phyloP scores from a whole-genome alignment of 2,888 invertebrate species.

The Keiferia lycopersicella region DNA sequence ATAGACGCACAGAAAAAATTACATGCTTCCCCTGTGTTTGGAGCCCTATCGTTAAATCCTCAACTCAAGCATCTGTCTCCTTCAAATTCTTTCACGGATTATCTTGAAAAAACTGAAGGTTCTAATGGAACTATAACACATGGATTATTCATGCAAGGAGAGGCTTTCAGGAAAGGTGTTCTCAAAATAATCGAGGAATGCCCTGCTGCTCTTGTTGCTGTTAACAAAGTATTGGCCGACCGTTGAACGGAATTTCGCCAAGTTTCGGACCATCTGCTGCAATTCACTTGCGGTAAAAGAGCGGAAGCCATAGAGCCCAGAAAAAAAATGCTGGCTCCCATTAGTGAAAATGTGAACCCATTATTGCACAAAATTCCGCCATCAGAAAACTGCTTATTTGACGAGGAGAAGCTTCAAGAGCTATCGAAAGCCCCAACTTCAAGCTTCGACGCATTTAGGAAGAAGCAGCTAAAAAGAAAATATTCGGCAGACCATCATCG shows the following conservation, averaged over 20 bases:
- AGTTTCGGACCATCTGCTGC: conserved; percentile 29
- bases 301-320: conserved; percentile 28
- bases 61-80: conserved; percentile 9
- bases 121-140: conserved; percentile 26
- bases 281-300: conserved; percentile 30
- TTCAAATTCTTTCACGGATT: not conserved
- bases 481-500: not conserved
- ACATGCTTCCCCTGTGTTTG: conserved; percentile 30
- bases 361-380: not conserved
- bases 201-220: not conserved
- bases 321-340: not conserved
- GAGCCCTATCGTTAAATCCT: conserved; percentile 24
- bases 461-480: not conserved
- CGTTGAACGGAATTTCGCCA: conserved; percentile 1
- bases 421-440: not conserved
- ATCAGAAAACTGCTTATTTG: not conserved
- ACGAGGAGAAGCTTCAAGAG: not conserved
- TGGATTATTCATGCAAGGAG: conserved; percentile 25
- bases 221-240: not conserved
- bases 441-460: not conserved
- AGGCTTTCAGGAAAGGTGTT: conserved; percentile 14
- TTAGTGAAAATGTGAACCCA: not conserved
- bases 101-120: conserved; percentile 1
- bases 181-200: conserved; percentile 17
- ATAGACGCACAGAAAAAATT: conserved; percentile 31